Evolutionary conservation across 2,113 vertebrate genomes (phyloP).

Genomic region (Cyrtonyx montezumae): DNA sequence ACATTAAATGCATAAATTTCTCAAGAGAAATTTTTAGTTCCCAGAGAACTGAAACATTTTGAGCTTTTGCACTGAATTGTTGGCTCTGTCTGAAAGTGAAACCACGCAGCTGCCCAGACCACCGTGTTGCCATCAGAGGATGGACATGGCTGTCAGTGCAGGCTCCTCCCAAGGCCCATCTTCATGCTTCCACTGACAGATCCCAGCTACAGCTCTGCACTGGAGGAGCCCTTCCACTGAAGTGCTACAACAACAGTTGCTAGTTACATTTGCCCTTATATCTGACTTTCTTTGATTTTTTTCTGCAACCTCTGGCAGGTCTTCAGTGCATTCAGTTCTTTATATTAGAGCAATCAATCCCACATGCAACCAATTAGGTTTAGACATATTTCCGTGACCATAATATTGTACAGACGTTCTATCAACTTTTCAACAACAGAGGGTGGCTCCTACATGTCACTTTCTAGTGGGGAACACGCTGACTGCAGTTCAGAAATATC

Average conservation of each 20-base stretch:
- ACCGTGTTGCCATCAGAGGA: not conserved
- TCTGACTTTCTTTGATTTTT: conserved; percentile 39
- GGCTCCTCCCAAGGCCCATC: not conserved
- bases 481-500: conserved; percentile 45
- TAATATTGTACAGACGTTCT: conserved; percentile 23
- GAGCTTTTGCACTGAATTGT: not conserved
- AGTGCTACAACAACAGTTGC: not conserved
- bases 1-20: not conserved
- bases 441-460: conserved; percentile 50
- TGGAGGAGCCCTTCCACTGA: not conserved
- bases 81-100: conserved; percentile 10
- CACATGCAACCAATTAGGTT: conserved; percentile 52
- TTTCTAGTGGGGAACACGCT: conserved; percentile 41
- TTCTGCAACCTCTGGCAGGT: conserved; percentile 41
- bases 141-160: not conserved
- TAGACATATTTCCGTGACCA: conserved; percentile 30
- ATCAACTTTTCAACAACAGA: conserved; percentile 58
- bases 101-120: not conserved
- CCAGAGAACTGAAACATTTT: conserved; percentile 6
- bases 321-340: conserved; percentile 42
- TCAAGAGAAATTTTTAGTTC: conserved; percentile 19
- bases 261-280: conserved; percentile 12
- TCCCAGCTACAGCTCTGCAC: not conserved
- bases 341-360: conserved; percentile 45
- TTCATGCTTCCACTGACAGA: rapidly evolving